Base-by-base conservation (phyloP, 2,888 invertebrate genomes). In the Gasteruption jaculator region DNA sequence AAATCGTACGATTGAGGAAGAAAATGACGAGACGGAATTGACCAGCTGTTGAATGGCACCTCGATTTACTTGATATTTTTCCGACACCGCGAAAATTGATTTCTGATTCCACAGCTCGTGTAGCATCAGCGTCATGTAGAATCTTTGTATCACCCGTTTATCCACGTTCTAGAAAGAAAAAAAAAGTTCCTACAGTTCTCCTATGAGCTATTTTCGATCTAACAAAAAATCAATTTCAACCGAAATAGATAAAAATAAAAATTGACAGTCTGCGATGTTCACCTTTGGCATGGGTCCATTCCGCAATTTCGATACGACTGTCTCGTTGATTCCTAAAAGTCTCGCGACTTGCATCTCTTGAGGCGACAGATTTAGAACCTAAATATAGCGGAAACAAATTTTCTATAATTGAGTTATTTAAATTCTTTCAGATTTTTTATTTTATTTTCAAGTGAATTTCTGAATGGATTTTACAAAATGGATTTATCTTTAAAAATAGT, bases 61-160 rank as follows among this genome's bases (percentile, higher is more conserved):
- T 42, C 93, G 81, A 30, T 85, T 78, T 0, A 88, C 73, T 53
- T 78, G 74, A 62, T 79, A 85, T 71, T 83, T 86, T 25, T 79
- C 76, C 0, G 92, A 83, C 0, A 91, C 82, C 15, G 60, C 68
- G 54, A 83, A 78, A 18, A 88, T 68, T 0, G 84, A 77, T 54
- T 76, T 66, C 46, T 84, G 80, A 46, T 81, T 79, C 79, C 87
- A 84, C 15, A 91, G 71, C 52, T 91, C 88, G 56, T 85, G 79
- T 46, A 96, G 72, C 74, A 95, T 87, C 47, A 96, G 68, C 6
- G 93, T 88, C 44, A 90, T 72, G 68, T 90, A 95, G 71, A 95
- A 87, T 35, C 93, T 79, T 54, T 82, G 77, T 43, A 91, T 57
- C n/a, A 85, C 76, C 26, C 64, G 68, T 54, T 78, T 76, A 0